Percentiles rank a stretch among this genome's conserved stretches.
phyloP scores from a whole-genome alignment of 1,140 invertebrate genomes.

The Hestina assimilis region DNA sequence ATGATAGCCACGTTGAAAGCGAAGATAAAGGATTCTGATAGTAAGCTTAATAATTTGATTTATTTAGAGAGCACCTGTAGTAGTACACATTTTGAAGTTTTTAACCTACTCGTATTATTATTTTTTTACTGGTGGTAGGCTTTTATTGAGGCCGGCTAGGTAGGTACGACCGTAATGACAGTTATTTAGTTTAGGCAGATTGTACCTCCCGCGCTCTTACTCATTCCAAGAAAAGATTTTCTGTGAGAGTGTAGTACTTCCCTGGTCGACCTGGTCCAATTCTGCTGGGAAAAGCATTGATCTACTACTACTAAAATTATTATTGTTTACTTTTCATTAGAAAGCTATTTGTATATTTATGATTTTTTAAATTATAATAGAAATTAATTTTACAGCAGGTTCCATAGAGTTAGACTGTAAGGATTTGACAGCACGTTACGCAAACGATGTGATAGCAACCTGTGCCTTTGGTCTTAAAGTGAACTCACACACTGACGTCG shows the following conservation, averaged over 20 bases:
- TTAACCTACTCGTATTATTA: no score
- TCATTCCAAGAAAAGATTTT: constrained; percentile 78
- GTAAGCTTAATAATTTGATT: constrained; percentile 21
- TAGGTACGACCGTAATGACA: no score
- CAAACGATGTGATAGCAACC: constrained; percentile 75
- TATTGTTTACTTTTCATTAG: no score
- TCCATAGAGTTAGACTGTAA: neutral
- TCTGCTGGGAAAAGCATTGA: no score
- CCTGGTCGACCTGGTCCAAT: no score
- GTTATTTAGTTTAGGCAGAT: no score
- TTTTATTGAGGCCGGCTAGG: no score
- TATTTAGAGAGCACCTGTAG: neutral
- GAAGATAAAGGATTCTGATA: constrained; percentile 27
- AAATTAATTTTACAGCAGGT: neutral
- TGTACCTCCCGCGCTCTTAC: constrained; percentile 81
- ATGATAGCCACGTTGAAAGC: constrained; percentile 33
- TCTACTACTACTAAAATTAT: no score
- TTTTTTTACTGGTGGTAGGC: no score
- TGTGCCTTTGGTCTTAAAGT: constrained; percentile 77
- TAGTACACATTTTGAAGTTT: no score
- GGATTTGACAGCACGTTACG: constrained; percentile 72
- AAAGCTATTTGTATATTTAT: no score
- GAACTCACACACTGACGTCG: constrained; percentile 76
- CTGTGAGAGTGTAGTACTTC: no score
- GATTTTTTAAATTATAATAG: neutral